Conservation (phyloP, 1,140 invertebrate genomes). For the Venturia canescens region DNA sequence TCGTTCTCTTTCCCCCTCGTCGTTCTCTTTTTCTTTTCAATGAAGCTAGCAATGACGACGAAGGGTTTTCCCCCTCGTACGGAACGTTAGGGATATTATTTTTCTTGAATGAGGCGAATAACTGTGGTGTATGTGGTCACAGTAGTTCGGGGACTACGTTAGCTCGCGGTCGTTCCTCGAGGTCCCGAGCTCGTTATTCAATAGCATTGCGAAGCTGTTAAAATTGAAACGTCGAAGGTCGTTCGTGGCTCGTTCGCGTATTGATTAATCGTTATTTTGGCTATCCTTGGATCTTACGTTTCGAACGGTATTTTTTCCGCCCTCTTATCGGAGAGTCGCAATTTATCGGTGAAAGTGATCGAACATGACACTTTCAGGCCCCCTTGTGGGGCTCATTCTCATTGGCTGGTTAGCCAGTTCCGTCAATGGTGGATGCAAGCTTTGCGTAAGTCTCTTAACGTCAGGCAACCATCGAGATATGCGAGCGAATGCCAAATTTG, state of each 20-base stretch:
- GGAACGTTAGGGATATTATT: constrained; percentile 3
- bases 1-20: background rate
- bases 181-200: constrained; percentile 3
- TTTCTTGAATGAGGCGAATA: constrained; percentile 41
- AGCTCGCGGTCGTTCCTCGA: constrained; percentile 45
- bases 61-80: constrained; percentile 23
- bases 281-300: background rate
- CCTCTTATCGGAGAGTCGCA: background rate
- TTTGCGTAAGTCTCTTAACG: constrained; percentile 7
- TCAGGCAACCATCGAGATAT: background rate
- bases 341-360: constrained; percentile 15
- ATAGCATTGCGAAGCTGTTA: background rate
- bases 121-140: constrained; percentile 18
- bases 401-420: constrained; percentile 16
- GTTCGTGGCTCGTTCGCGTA: background rate
- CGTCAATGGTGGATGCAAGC: background rate
- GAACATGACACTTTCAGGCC: constrained; percentile 47
- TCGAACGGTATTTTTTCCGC: background rate
- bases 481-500: background rate
- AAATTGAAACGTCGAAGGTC: background rate
- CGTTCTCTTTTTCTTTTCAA: background rate
- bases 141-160: constrained; percentile 56
- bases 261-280: background rate
- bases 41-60: background rate
- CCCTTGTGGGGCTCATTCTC: constrained; percentile 49